Evolutionary conservation across 2,888 invertebrate species (phyloP).

Genomic region (Melanostoma mellinum): DNA sequence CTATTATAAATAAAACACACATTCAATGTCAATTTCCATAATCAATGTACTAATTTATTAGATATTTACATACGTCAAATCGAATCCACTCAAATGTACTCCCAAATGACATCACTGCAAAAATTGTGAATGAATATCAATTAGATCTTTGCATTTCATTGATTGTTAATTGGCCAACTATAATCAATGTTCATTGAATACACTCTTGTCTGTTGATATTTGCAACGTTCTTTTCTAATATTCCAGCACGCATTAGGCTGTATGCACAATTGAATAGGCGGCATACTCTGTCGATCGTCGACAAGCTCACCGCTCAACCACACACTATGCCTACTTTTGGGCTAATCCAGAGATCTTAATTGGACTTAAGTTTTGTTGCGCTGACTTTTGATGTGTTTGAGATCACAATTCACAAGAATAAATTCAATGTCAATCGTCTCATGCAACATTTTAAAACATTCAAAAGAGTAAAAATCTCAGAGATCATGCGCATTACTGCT

Average conservation of each 20-base stretch:
- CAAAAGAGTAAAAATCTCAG: conserved; percentile 2
- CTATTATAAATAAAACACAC: neutral
- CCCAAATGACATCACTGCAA: conserved; percentile 47
- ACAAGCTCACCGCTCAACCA: neutral
- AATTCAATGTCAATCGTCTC: conserved; percentile 46
- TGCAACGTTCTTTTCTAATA: conserved; percentile 9
- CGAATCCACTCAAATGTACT: conserved; percentile 32
- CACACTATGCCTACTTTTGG: neutral
- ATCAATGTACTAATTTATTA: conserved; percentile 9
- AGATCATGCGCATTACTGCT: conserved; percentile 8
- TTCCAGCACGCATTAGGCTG: conserved; percentile 9
- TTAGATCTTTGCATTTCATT: conserved; percentile 40
- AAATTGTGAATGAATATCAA: conserved; percentile 47
- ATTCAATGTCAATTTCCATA: neutral
- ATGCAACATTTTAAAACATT: neutral
- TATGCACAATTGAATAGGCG: conserved; percentile 37
- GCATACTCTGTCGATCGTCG: conserved; percentile 11
- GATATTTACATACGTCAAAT: conserved; percentile 23
- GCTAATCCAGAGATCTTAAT: conserved; percentile 49
- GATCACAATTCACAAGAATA: neutral
- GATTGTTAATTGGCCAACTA: conserved; percentile 45
- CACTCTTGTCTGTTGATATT: conserved; percentile 13
- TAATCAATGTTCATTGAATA: conserved; percentile 55
- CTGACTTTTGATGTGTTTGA: conserved; percentile 20
- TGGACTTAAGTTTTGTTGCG: conserved; percentile 41